Evolutionary conservation across 2,113 vertebrate species (phyloP), one percentile per base, ranked within the genome.

Genomic region (Microcebus griseorufus): DNA sequence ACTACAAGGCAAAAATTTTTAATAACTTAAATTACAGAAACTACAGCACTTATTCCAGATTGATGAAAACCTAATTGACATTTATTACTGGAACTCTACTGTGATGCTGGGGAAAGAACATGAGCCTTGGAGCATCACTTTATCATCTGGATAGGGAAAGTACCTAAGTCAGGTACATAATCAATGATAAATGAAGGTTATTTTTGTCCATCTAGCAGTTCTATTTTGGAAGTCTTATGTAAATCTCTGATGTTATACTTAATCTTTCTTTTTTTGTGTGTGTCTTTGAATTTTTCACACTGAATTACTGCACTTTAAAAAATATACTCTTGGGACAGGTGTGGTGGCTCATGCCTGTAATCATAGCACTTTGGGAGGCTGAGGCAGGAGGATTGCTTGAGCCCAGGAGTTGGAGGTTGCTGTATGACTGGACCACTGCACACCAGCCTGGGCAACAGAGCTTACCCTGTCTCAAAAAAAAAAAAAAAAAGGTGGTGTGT

Each of bases 221-320:
- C 67, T 76, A n/a, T 87, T 88, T 83, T 94, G 42, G 84, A 95
- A 88, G 53, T 84, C 73, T 78, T 85, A 79, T 8, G 55, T 95
- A 93, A 79, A 89, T 78, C n/a, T 53, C 29, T 88, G 42, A 62
- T 82, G 32, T 39, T 72, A 23, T 23, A 93, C 34, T 94, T 88
- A 88, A 73, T 92, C 39, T 88, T 53, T 29, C 34, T 45, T 2
- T 51, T 16, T 90, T 75, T 78, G 37, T 48, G 2, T 45, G 5
- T 65, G 69, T 53, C 13, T 79, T 64, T 62, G 29, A 55, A 25
- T 67, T 84, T 97, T 92, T 67, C 53, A 92, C 29, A 82, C 5
- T 9, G 55, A 86, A 62, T 84, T 90, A 69, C 29, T 23, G 81
- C 11, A 32, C 29, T 48, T 91, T 17, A 60, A 86, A 91, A 62